Conservation (phyloP, 2,113 vertebrate genomes). For the Sciurus niger region DNA sequence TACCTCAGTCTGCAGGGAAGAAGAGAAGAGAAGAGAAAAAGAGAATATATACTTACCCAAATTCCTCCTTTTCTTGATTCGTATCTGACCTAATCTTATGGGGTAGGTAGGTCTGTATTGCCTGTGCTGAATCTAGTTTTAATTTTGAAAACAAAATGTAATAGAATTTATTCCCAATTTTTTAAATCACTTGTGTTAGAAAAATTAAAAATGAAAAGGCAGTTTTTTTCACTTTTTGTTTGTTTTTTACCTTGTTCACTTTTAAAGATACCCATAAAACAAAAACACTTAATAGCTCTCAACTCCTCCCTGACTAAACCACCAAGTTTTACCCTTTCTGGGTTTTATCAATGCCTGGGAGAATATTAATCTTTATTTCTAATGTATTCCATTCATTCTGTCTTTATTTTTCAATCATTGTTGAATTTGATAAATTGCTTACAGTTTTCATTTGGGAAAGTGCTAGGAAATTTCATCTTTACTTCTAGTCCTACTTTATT, state of each 20-base stretch:
- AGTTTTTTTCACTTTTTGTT: neutral
- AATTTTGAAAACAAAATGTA: slow-evolving; percentile 36
- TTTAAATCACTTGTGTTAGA: slow-evolving; percentile 22
- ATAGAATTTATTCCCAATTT: neutral
- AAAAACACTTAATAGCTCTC: neutral
- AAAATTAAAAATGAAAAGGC: slow-evolving; percentile 36
- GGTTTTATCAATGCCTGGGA: neutral
- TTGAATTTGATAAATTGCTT: slow-evolving; percentile 57
- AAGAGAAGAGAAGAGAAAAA: neutral
- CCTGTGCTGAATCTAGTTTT: slow-evolving; percentile 43
- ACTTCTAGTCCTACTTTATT: slow-evolving; percentile 31
- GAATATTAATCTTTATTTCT: slow-evolving; percentile 56
- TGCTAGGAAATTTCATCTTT: slow-evolving; percentile 54
- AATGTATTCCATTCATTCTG: neutral
- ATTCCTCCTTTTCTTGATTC: slow-evolving; percentile 19
- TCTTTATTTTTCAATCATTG: neutral
- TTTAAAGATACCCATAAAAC: neutral
- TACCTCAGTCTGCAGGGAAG: neutral
- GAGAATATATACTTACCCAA: neutral
- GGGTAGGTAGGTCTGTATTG: neutral
- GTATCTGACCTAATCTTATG: neutral
- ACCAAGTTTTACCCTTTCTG: slow-evolving; percentile 5
- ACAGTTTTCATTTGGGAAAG: slow-evolving; percentile 62
- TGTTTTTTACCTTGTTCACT: slow-evolving; percentile 6
- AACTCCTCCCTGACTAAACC: neutral